A percentile compares a stretch with the other conserved stretches of the same genome.
Evolutionary conservation across 2,888 invertebrate genomes (phyloP).

Genomic region (Imbricaverruca yamaguchii): DNA sequence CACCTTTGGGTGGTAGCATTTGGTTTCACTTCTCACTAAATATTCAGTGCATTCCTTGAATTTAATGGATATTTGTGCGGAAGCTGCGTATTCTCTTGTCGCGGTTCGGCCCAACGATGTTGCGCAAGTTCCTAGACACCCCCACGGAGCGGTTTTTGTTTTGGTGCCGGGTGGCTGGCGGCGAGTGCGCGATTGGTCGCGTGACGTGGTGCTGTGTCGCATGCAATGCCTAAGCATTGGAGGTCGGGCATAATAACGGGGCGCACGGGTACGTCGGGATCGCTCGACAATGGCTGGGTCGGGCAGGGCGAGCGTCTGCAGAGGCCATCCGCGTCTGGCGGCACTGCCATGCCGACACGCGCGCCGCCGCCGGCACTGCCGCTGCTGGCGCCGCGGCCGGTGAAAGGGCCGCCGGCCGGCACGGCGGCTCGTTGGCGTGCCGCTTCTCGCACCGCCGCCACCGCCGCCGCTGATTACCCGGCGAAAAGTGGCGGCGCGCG

Average conservation of each 20-base stretch:
- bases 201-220: background rate
- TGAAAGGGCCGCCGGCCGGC: background rate
- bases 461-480: slow-evolving; percentile 16
- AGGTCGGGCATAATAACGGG: background rate
- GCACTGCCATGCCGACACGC: too few species aligned
- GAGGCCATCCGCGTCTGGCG: too few species aligned
- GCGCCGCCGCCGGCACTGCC: too few species aligned
- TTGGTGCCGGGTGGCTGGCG: background rate
- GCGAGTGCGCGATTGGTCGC: background rate
- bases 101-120: background rate
- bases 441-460: background rate
- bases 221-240: background rate
- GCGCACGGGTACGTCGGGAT: too few species aligned
- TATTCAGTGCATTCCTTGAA: too few species aligned
- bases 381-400: background rate
- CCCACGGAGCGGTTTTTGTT: background rate
- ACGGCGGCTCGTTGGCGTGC: background rate
- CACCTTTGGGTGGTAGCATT: too few species aligned
- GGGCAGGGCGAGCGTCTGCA: too few species aligned
- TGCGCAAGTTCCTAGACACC: too few species aligned
- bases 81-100: too few species aligned
- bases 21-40: too few species aligned
- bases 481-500: slow-evolving; percentile 15
- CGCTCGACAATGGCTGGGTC: too few species aligned
- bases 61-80: too few species aligned